Conservation (phyloP, 2,888 invertebrate species). For the Salpingus planirostris region DNA sequence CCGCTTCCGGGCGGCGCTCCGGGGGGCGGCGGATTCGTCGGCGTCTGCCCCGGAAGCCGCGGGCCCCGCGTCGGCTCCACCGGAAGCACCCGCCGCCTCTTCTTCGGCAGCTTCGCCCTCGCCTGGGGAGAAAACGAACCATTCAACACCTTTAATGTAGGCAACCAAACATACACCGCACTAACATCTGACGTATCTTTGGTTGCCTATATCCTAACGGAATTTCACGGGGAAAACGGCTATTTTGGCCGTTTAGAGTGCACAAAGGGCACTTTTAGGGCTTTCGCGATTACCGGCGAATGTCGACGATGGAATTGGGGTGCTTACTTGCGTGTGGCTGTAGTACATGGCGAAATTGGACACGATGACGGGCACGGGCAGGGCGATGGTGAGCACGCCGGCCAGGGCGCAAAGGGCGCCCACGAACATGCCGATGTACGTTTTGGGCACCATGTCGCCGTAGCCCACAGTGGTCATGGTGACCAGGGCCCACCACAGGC, state of each 20-base stretch:
- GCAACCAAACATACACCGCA: not conserved
- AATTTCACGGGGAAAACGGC: too few relatives aligned
- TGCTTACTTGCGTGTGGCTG: constrained; percentile 65
- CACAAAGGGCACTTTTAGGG: too few relatives aligned
- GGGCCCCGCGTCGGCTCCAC: constrained; percentile 84
- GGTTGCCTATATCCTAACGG: too few relatives aligned
- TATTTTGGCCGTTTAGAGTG: too few relatives aligned
- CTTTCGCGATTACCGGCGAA: too few relatives aligned
- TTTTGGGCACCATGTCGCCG: constrained; percentile 98
- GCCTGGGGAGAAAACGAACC: constrained; percentile 58
- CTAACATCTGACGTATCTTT: not conserved
- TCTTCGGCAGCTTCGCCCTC: constrained; percentile 97
- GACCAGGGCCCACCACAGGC: constrained; percentile 98
- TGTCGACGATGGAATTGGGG: too few relatives aligned
- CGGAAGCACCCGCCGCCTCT: constrained; percentile 90
- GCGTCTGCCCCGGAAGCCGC: constrained; percentile 43
- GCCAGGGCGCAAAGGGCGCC: constrained; percentile 96
- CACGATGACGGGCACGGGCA: constrained; percentile 98
- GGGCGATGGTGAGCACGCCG: constrained; percentile 96
- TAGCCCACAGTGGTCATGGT: constrained; percentile 99
- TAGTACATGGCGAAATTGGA: constrained; percentile 98
- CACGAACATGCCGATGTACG: constrained; percentile 97
- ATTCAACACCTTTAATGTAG: too few relatives aligned
- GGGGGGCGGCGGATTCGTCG: constrained; percentile 24
- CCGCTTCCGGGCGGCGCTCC: constrained; percentile 28